phyloP scores from a whole-genome alignment of 1,140 invertebrate species.

The Bombus waltoni region DNA sequence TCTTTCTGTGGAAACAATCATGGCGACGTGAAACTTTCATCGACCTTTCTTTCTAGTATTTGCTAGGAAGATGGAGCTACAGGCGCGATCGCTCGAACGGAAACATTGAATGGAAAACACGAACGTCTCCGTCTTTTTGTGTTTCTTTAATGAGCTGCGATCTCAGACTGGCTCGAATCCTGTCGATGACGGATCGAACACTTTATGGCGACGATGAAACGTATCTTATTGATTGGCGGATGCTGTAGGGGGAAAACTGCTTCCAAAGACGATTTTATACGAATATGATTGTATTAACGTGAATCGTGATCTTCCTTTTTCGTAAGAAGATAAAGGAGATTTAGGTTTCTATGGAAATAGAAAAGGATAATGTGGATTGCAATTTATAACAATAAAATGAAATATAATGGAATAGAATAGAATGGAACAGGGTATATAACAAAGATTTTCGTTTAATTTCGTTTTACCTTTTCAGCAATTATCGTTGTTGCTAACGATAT shows the following conservation, averaged over 20 bases:
- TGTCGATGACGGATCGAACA: neutral
- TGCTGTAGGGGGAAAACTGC: no score
- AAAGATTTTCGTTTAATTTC: neutral
- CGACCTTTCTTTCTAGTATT: neutral
- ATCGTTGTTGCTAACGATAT: no score
- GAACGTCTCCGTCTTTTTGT: neutral
- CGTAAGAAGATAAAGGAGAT: neutral
- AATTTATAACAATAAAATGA: neutral
- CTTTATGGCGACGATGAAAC: neutral
- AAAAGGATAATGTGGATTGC: no score
- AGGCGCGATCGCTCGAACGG: slow-evolving; percentile 19
- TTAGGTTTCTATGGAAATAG: no score
- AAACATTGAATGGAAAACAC: slow-evolving; percentile 2
- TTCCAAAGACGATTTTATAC: no score
- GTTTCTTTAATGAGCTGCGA: slow-evolving; percentile 18
- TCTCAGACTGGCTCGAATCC: neutral
- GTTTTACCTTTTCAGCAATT: no score
- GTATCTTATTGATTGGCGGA: neutral
- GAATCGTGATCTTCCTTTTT: neutral
- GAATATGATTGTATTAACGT: no score
- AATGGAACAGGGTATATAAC: neutral
- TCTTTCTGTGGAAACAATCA: neutral
- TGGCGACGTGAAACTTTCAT: neutral
- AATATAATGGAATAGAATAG: neutral
- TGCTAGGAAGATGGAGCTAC: neutral